Conservation (phyloP, 2,797 vertebrate species). For the Crenuchus spilurus region DNA sequence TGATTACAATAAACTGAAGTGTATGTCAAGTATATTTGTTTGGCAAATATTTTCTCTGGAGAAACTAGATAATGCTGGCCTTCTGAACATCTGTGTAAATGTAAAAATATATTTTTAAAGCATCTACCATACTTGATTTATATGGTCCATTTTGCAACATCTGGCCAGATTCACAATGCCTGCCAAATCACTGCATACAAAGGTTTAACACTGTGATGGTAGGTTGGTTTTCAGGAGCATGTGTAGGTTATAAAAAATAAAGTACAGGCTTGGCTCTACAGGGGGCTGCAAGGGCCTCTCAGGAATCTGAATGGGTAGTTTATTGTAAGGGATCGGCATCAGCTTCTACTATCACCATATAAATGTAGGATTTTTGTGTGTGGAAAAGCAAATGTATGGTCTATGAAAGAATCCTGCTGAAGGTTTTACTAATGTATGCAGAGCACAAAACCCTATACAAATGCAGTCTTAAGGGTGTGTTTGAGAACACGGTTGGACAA, state of each 20-base stretch:
- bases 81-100: constrained; percentile 55
- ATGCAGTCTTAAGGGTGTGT: constrained; percentile 33
- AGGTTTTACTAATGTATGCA: constrained; percentile 5
- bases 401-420: constrained; percentile 10
- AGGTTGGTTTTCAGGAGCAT: constrained; percentile 42
- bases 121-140: constrained; percentile 53
- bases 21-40: not conserved
- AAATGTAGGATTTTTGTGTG: constrained; percentile 27
- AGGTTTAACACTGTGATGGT: not conserved
- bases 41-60: constrained; percentile 56
- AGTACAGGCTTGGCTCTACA: constrained; percentile 59
- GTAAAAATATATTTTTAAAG: constrained; percentile 61
- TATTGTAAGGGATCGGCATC: constrained; percentile 73
- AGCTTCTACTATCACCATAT: constrained; percentile 39
- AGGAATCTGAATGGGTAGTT: constrained; percentile 64
- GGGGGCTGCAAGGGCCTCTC: constrained; percentile 63
- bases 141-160: not conserved
- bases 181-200: not conserved
- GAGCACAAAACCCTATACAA: constrained; percentile 14
- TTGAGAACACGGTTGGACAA: constrained; percentile 26
- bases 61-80: constrained; percentile 60
- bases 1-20: not conserved
- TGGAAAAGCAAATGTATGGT: constrained; percentile 29
- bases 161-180: not conserved
- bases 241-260: constrained; percentile 44